Conservation (phyloP, 53 echinoderm and acorn worm genomes). For the Patiria pectinifera region DNA sequence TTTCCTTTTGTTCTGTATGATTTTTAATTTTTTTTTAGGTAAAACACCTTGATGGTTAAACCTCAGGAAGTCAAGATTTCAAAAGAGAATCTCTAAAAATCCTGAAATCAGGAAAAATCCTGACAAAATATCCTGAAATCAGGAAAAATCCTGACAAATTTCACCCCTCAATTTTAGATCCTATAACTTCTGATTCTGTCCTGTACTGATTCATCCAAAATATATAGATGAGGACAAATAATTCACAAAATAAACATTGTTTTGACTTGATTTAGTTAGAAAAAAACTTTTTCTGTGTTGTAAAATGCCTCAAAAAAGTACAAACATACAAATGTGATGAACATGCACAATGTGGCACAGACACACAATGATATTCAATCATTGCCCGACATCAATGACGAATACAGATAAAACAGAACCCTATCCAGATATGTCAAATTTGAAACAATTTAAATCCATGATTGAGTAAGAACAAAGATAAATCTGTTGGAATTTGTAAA, state of each 20-base stretch:
- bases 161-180: too few relatives aligned
- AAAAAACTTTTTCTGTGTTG: not conserved
- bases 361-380: not conserved
- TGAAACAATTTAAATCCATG: not conserved
- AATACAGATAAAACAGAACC: not conserved
- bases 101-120: too few relatives aligned
- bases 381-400: not conserved
- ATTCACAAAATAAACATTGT: not conserved
- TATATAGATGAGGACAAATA: too few relatives aligned
- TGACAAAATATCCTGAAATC: too few relatives aligned
- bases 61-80: too few relatives aligned
- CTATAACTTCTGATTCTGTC: too few relatives aligned
- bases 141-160: too few relatives aligned
- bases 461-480: not conserved
- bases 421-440: not conserved
- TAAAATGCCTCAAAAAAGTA: not conserved
- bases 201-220: too few relatives aligned
- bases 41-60: too few relatives aligned
- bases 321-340: not conserved
- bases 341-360: not conserved
- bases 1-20: too few relatives aligned
- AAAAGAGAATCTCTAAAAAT: too few relatives aligned
- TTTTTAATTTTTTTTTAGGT: too few relatives aligned
- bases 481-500: not conserved
- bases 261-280: not conserved